A percentile compares a stretch with the other conserved stretches of the same genome.
phyloP scores from a whole-genome alignment of 2,888 invertebrate genomes.

The Callosobruchus maculatus region DNA sequence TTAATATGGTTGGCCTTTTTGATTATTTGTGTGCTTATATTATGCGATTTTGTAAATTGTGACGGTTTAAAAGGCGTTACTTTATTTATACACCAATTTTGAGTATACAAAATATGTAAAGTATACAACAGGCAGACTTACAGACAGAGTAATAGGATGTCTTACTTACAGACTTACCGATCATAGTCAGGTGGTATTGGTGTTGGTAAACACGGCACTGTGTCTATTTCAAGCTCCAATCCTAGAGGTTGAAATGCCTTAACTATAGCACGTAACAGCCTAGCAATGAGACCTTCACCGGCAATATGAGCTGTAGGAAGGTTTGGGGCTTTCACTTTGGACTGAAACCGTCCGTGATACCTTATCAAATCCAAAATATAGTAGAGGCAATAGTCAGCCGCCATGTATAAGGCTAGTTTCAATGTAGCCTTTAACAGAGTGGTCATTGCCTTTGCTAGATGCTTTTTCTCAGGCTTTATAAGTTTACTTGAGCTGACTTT shows the following conservation, averaged over 20 bases:
- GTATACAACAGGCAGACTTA: no score
- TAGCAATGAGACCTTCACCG: conserved; percentile 65
- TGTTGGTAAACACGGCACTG: conserved; percentile 69
- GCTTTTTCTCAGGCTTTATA: conserved; percentile 57
- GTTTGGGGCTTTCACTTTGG: conserved; percentile 51
- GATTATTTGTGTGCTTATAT: no score
- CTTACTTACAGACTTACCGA: conserved; percentile 53
- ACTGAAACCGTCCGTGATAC: conserved; percentile 51
- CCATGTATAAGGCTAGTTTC: conserved; percentile 70
- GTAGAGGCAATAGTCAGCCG: conserved; percentile 73
- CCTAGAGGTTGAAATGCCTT: conserved; percentile 58
- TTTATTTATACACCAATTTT: no score
- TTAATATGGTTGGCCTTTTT: no score
- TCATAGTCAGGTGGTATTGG: conserved; percentile 65
- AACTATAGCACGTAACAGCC: conserved; percentile 60
- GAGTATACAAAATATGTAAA: no score
- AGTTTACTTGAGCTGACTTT: conserved; percentile 58
- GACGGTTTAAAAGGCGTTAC: no score
- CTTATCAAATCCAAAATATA: conserved; percentile 65
- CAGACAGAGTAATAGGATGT: no score
- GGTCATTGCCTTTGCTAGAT: conserved; percentile 53
- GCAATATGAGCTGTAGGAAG: conserved; percentile 58
- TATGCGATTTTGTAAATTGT: no score
- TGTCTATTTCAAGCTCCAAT: conserved; percentile 55
- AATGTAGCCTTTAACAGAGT: conserved; percentile 64